Conservation (phyloP, 1,140 invertebrate genomes). For the Lordiphosa collinella region DNA sequence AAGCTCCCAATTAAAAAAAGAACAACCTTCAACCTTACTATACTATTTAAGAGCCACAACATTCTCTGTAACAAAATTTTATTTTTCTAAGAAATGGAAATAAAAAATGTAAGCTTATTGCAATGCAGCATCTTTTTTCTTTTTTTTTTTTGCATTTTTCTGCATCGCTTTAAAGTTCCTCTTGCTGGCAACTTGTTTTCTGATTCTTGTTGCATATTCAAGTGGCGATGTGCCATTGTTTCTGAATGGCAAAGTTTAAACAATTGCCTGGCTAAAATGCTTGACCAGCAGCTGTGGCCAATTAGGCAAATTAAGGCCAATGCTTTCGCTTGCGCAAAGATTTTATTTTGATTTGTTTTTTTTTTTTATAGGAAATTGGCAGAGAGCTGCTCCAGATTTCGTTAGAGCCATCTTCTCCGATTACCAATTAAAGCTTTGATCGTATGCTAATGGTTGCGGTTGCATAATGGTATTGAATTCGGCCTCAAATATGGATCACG, state of each 20-base stretch:
- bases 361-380: conserved; percentile 3
- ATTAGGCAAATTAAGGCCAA: conserved; percentile 58
- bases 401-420: conserved; percentile 19
- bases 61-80: too few relatives aligned
- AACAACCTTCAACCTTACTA: too few relatives aligned
- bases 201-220: conserved; percentile 22
- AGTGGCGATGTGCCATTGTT: conserved; percentile 18
- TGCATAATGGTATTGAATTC: conserved; percentile 1
- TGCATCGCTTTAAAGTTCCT: background rate
- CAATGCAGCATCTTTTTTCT: too few relatives aligned
- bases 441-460: conserved; percentile 51
- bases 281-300: conserved; percentile 25
- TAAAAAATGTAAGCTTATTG: too few relatives aligned
- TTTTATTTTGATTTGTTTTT: background rate
- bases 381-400: conserved; percentile 44
- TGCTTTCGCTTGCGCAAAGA: conserved; percentile 29
- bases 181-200: conserved; percentile 2
- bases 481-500: conserved; percentile 1
- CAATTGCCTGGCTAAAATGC: conserved; percentile 10
- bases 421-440: conserved; percentile 30
- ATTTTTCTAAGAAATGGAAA: too few relatives aligned
- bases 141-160: background rate
- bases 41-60: too few relatives aligned
- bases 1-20: too few relatives aligned
- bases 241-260: conserved; percentile 64